Conservation (phyloP, 2,888 invertebrate species). For the Cinara cedri region DNA sequence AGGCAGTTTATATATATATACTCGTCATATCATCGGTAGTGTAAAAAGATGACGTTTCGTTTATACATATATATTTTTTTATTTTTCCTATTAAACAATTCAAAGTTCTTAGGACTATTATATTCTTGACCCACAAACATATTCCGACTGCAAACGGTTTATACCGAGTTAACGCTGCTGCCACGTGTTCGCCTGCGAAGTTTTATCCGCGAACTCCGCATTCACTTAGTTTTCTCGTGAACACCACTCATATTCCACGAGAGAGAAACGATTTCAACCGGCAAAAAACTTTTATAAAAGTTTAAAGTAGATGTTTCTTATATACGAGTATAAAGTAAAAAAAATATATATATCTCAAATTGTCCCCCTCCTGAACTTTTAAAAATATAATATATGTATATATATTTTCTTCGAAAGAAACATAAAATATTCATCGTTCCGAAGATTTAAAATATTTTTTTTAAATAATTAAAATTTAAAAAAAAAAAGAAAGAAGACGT, state of each 20-base stretch:
- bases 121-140: constrained; percentile 20
- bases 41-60: neutral
- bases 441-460: too few relatives aligned
- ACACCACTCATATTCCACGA: constrained; percentile 38
- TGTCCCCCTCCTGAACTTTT: constrained; percentile 8
- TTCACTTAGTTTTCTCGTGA: constrained; percentile 33
- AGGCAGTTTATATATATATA: too few relatives aligned
- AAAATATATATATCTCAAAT: constrained; percentile 38
- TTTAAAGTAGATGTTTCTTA: constrained; percentile 35
- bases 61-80: neutral
- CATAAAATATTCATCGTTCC: too few relatives aligned
- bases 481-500: too few relatives aligned
- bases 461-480: too few relatives aligned
- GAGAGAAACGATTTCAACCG: constrained; percentile 29
- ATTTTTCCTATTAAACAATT: constrained; percentile 2
- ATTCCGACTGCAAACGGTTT: constrained; percentile 33
- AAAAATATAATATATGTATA: neutral
- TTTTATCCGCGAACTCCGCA: constrained; percentile 29
- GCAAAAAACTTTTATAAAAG: constrained; percentile 36
- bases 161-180: constrained; percentile 17
- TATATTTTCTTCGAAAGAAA: too few relatives aligned
- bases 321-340: neutral
- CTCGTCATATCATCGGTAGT: neutral
- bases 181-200: constrained; percentile 27
- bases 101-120: constrained; percentile 34